Conservation (phyloP, 2,888 invertebrate genomes). For the Schrankia costaestrigalis region DNA sequence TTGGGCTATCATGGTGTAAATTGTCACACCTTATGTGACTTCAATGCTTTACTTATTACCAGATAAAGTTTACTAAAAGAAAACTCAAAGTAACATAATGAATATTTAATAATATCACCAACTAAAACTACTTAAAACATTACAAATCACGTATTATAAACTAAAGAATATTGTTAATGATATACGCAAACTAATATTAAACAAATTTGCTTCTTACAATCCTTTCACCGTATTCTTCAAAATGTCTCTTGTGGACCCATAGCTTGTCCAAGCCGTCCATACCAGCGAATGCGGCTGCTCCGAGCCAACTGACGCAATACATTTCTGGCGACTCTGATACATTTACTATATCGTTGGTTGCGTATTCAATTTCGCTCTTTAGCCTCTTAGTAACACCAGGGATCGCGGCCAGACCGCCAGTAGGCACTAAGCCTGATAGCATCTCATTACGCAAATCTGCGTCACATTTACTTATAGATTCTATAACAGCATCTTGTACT, state of each 20-base stretch:
- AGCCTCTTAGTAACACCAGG: slow-evolving; percentile 52
- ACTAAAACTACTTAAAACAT: too few relatives aligned
- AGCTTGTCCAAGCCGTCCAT: slow-evolving; percentile 44
- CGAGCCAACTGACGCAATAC: slow-evolving; percentile 57
- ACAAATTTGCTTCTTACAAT: slow-evolving; percentile 58
- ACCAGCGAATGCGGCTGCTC: slow-evolving; percentile 61
- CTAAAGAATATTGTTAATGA: slow-evolving; percentile 7
- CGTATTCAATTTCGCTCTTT: slow-evolving; percentile 38
- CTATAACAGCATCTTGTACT: slow-evolving; percentile 44
- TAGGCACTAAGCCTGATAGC: slow-evolving; percentile 45
- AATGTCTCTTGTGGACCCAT: slow-evolving; percentile 57
- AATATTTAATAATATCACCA: too few relatives aligned
- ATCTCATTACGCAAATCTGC: slow-evolving; percentile 43
- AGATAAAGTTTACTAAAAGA: too few relatives aligned
- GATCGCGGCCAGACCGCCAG: slow-evolving; percentile 53
- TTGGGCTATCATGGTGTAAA: too few relatives aligned
- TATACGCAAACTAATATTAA: slow-evolving; percentile 6
- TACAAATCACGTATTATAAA: too few relatives aligned
- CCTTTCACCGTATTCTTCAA: slow-evolving; percentile 56
- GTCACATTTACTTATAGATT: slow-evolving; percentile 50
- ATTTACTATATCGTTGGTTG: slow-evolving; percentile 33
- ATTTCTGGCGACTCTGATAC: slow-evolving; percentile 47
- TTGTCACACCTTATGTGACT: too few relatives aligned
- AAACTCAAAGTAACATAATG: too few relatives aligned
- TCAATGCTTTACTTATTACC: too few relatives aligned